Evolutionary conservation across 2,113 vertebrate species (phyloP), one percentile per base, ranked within the genome.

Genomic region (Ramphastos sulfuratus): DNA sequence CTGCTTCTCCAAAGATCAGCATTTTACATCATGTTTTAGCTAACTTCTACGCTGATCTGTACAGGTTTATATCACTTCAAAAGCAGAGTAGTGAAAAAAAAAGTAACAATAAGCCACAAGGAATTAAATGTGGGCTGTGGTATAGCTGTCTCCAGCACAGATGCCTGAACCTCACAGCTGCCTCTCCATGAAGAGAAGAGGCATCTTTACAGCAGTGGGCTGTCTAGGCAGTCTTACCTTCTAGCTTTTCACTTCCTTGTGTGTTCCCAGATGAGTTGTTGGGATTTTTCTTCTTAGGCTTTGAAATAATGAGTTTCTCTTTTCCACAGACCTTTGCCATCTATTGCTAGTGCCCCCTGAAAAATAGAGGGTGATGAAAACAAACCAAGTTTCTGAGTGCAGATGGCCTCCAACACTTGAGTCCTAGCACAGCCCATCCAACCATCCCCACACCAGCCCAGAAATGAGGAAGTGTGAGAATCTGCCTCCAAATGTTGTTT

Each of bases 71-170:
- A 18, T 37, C 3, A 35, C 9, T 90, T 87, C 12, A 72, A 79
- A 82, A 69, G 44, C 16, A 75, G 17, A 48, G 9, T 80, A 60
- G 48, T 58, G 55, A 37, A 37, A 78, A 60, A 60, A 27, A 54
- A 70, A 48, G n/a, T 5, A 66, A 9, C 25, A 61, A 7, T 65
- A 85, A 87, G 64, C 17, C 9, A 9, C 2, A 9, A 23, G 13
- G 24, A 77, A 67, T 66, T 54, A 71, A 58, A 35, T 55, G 15
- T 59, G 76, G 9, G 37, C 37, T 37, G 37, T 37, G 15, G 13
- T 66, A 56, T n/a, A 2, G 1, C 30, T 69, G 74, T 23, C 37
- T 69, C 28, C 2, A 2, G 10, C 10, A 23, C 0, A 0, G 46
- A 91, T 35, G 5, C 58, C 54, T 56, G 46, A 66, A 44, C 20